phyloP scores from a whole-genome alignment of 2,113 vertebrate species.

The Eudorcas thomsonii region DNA sequence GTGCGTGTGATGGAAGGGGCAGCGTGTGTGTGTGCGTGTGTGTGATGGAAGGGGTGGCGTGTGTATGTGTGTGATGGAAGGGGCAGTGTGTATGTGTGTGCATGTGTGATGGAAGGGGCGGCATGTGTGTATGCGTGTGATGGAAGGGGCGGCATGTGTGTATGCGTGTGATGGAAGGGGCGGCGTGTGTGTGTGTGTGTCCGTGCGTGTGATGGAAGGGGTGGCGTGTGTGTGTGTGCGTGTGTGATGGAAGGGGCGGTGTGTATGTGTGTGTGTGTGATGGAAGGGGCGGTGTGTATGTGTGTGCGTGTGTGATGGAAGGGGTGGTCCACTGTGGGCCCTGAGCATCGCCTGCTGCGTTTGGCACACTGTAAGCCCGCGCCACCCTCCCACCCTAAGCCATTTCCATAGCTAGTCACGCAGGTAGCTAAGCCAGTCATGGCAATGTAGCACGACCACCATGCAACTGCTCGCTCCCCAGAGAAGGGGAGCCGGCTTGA shows the following conservation, averaged over 20 bases:
- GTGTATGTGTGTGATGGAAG: background rate
- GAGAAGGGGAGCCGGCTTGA: background rate
- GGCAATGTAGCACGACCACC: background rate
- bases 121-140: too few relatives aligned
- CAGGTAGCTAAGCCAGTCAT: background rate
- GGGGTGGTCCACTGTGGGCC: fast-evolving
- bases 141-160: too few relatives aligned
- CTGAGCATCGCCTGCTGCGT: background rate
- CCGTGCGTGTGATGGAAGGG: too few relatives aligned
- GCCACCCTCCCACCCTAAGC: background rate
- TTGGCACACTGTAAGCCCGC: background rate
- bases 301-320: background rate
- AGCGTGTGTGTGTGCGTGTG: too few relatives aligned
- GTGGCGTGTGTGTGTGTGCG: fast-evolving
- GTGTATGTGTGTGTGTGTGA: background rate
- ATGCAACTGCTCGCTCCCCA: fast-evolving
- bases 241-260: background rate
- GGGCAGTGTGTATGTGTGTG: fast-evolving
- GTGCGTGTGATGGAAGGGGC: background rate
- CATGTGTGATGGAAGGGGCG: too few relatives aligned
- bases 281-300: fast-evolving
- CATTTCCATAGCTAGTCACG: background rate
- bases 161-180: too few relatives aligned
- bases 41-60: fast-evolving
- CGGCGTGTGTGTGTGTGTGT: fast-evolving